phyloP scores from a whole-genome alignment of 2,797 vertebrate species.

The Enteromius mattozi region DNA sequence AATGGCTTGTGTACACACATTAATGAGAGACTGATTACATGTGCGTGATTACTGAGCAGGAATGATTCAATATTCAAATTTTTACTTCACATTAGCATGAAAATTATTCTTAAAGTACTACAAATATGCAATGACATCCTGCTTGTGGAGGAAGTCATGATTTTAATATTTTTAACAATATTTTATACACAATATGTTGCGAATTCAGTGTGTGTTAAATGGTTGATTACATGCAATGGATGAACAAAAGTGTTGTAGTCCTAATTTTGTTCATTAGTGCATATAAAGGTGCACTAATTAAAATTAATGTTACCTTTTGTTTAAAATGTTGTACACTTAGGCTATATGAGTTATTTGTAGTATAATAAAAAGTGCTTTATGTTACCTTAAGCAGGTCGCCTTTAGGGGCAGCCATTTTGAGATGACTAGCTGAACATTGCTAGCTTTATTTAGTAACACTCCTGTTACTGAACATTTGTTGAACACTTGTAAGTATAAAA shows the following conservation, averaged over 20 bases:
- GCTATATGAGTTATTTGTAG: not conserved
- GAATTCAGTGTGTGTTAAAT: not conserved
- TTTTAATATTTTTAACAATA: not conserved
- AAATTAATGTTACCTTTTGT: not conserved
- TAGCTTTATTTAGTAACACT: not conserved
- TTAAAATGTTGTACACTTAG: not conserved
- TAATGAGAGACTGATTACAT: constrained; percentile 41
- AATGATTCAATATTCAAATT: constrained; percentile 32
- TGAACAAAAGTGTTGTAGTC: not conserved
- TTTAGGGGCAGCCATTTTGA: not conserved
- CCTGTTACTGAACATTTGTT: not conserved
- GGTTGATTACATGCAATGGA: not conserved
- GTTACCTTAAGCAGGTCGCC: not conserved
- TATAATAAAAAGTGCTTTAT: not conserved
- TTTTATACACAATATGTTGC: no score
- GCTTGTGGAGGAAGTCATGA: not conserved
- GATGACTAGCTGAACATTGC: not conserved
- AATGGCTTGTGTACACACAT: constrained; percentile 20
- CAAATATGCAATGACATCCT: not conserved
- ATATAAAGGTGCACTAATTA: not conserved
- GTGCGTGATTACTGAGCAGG: not conserved
- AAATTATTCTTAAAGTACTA: not conserved
- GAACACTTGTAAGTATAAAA: not conserved
- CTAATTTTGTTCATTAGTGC: not conserved
- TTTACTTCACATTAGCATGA: not conserved